Evolutionary conservation across 1,140 invertebrate genomes (phyloP), one percentile per base, ranked within the genome.

Genomic region (Ptiloglossa arizonensis): DNA sequence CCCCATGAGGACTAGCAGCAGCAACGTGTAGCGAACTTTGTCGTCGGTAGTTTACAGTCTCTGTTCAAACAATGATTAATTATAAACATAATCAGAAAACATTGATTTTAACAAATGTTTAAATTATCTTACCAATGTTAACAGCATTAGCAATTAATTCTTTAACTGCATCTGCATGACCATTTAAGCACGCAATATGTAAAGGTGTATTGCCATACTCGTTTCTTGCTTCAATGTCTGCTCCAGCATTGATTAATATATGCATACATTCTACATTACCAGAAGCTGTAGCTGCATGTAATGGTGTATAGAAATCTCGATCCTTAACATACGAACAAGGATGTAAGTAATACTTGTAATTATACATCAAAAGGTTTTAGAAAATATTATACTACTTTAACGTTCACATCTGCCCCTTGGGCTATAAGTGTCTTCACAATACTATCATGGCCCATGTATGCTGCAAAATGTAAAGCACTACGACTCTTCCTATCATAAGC

Each of bases 21-120:
- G 95, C 95, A 64, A 95, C 93, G 84, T 96, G 95, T 22, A 96
- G 85, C 0, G 95, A 94, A 3, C 94, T 95, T 89, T 95, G 93
- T 27, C 92, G 92, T 38, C 89, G 85, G 79, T 91, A 92, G 87
- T 93, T 93, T 6, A 86, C 79, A 35, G 90, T 86, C 69, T 93
- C 91, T 77, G 56, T 89, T 44, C 32, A 46, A 62, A 54, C 46
- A 54, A 59, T 35, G 0, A 56, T 48, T 56, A 27, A 29, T 78
- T 38, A 62, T 56, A n/a, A 62, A 72, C 38, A 1, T 22, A 27
- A 24, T 48, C 2, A n/a, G 48, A 24, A 1, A 74, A 48, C 56
- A 57, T 24, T 27, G 4, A 54, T 59, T 24, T 38, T 4, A 13
- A 52, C 9, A 38, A 38, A 24, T 48, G 5, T 11, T 11, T 35